A percentile compares a stretch with the other conserved stretches of the same genome.
These are phyloP conservation scores for Agrotis exclamationis DNA, from an alignment of 2,888 invertebrate species.

Conservation along the genomic window DNA sequence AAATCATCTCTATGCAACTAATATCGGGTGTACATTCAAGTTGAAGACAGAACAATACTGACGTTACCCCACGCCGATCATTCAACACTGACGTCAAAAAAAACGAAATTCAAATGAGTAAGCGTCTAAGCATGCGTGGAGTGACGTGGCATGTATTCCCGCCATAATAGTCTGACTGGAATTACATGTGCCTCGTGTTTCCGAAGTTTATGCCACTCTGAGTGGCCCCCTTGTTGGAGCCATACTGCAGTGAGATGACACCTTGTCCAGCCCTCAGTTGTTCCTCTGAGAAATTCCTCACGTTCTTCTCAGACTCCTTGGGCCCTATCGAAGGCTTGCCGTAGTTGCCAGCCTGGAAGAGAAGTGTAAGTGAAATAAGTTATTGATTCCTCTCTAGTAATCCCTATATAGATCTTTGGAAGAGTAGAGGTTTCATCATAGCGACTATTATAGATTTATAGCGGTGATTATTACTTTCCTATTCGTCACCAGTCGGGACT, in stretches of 20 bases:
- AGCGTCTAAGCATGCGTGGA: not conserved
- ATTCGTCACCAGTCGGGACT: too few relatives aligned
- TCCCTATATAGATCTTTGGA: too few relatives aligned
- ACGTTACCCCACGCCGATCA: constrained; percentile 1
- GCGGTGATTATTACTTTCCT: too few relatives aligned
- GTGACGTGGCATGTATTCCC: constrained; percentile 11
- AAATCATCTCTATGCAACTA: constrained; percentile 61
- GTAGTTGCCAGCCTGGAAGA: constrained; percentile 93
- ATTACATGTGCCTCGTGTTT: constrained; percentile 99
- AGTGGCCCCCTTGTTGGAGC: constrained; percentile 99
- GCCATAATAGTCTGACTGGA: constrained; percentile 9
- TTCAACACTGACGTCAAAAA: not conserved
- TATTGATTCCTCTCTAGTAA: not conserved
- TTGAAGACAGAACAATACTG: constrained; percentile 32
- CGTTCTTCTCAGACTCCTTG: constrained; percentile 98
- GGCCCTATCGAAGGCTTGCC: constrained; percentile 98
- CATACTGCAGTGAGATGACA: constrained; percentile 98
- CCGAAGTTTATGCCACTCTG: constrained; percentile 99
- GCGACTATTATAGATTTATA: too few relatives aligned
- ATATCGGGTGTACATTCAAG: constrained; percentile 52
- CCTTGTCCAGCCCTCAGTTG: constrained; percentile 98
- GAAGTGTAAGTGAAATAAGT: constrained; percentile 17
- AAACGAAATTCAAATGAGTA: constrained; percentile 11
- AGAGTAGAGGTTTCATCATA: too few relatives aligned
- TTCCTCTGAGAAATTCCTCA: constrained; percentile 98